Evolutionary conservation across 1,140 invertebrate species (phyloP).

Genomic region (Cyclina sinensis): DNA sequence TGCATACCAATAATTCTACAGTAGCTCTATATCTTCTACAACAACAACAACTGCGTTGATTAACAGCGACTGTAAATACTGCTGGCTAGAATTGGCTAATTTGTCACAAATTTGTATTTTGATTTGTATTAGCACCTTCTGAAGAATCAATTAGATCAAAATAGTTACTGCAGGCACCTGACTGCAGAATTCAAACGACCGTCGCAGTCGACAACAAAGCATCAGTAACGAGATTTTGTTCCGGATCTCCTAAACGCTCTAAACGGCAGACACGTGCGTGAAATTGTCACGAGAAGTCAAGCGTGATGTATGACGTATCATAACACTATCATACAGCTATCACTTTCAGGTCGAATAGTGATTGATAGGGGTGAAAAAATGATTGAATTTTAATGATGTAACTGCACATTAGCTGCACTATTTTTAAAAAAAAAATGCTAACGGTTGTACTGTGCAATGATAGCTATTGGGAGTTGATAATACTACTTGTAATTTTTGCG

Average conservation of each 20-base stretch:
- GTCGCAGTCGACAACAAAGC: conserved; percentile 35
- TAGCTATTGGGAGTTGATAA: too few species aligned
- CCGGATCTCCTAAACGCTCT: conserved; percentile 1
- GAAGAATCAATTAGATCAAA: conserved; percentile 28
- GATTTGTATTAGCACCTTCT: conserved; percentile 38
- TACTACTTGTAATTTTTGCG: too few species aligned
- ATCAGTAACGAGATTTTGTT: not conserved
- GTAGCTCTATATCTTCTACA: too few species aligned
- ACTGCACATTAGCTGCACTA: not conserved
- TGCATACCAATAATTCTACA: too few species aligned
- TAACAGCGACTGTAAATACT: too few species aligned
- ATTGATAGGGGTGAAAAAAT: not conserved
- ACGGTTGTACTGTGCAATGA: too few species aligned
- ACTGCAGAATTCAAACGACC: not conserved
- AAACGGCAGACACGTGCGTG: conserved; percentile 20
- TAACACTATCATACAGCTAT: conserved; percentile 9
- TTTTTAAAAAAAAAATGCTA: too few species aligned
- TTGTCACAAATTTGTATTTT: conserved; percentile 12
- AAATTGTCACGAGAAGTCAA: conserved; percentile 32
- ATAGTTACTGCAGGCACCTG: conserved; percentile 26
- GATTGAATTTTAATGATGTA: conserved; percentile 30
- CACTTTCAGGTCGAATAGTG: conserved; percentile 9
- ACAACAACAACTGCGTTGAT: too few species aligned
- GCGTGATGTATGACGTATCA: conserved; percentile 49
- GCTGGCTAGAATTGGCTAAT: conserved; percentile 8